Evolutionary conservation across 1,140 invertebrate genomes (phyloP), one percentile per base, ranked within the genome.

Genomic region (Plodia interpunctella): DNA sequence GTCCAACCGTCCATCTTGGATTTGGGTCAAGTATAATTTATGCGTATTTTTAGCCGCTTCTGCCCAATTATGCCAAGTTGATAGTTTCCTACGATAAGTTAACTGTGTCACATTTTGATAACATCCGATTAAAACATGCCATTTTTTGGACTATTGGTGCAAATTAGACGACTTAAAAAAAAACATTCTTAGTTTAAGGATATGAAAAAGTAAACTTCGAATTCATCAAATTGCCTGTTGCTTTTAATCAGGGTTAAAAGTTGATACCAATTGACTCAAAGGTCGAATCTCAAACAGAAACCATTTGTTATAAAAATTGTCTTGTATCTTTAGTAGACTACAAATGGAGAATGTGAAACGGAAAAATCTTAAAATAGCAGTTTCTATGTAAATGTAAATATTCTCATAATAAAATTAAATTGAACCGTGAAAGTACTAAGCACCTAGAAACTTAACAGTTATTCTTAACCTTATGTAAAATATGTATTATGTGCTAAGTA

Each of bases 1-100:
- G 38, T 44, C 38, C 38, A 44, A 15, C 38, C 5, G 38, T 44
- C 38, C 38, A 44, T 44, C 38, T 44, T 44, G 38, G 10, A 44
- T 44, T 44, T 44, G 15, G 38, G 38, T 17, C 38, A 17, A 44
- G 15, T 4, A 44, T 44, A 44, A 44, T 44, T 44, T 44, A 17
- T 44, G 15, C 13, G 9, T 44, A 44, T 15, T 44, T 44, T 44
- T 44, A 15, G 13, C 15, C 38, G 38, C 38, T 44, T 44, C 15
- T 44, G 15, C 15, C 38, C 15, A 44, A 44, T 44, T 44, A 44
- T 44, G 13, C 15, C 15, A 44, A 44, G 38, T 44, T 44, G 38
- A 44, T 3, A 44, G 15, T 17, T 44, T 44, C 38, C 15, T n/a
- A 44, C 38, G 38, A 44, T 44, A 44, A 44, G 13, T 44, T 4